phyloP scores from a whole-genome alignment of 2,888 invertebrate genomes.

The Stenchaetothrips biformis region DNA sequence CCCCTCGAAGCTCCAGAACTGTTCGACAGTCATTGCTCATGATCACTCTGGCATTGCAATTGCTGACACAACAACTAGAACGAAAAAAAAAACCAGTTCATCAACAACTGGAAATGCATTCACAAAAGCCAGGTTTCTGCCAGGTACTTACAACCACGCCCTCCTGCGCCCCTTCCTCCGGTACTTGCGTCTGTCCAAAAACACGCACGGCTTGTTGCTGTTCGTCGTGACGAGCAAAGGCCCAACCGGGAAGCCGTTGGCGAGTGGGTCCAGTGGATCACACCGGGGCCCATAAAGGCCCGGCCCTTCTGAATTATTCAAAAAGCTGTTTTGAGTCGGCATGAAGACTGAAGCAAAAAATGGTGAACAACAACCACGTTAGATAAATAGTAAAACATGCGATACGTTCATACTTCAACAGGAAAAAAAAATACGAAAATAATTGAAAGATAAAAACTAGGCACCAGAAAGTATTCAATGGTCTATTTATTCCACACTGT shows the following conservation, averaged over 20 bases:
- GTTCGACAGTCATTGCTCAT: neutral
- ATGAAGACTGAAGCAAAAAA: neutral
- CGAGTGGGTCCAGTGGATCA: no score
- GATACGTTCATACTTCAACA: neutral
- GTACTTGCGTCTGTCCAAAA: neutral
- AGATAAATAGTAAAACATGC: neutral
- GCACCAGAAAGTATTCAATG: neutral
- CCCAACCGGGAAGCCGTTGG: no score
- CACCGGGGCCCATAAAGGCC: no score
- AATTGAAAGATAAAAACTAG: neutral
- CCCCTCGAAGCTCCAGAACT: neutral
- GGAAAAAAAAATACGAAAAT: neutral
- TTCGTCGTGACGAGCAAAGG: no score
- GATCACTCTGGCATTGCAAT: neutral
- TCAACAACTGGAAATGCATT: neutral
- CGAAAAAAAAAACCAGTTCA: neutral
- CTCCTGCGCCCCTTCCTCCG: neutral
- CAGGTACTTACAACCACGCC: neutral
- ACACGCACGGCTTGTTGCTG: neutral
- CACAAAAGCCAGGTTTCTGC: neutral
- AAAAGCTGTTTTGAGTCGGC: neutral
- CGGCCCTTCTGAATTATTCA: no score
- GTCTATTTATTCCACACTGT: no score
- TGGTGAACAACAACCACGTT: neutral
- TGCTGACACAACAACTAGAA: neutral